Percentiles rank a stretch among this genome's conserved stretches.
Conservation (phyloP, 2,113 vertebrate species). For the Cervus canadensis region DNA sequence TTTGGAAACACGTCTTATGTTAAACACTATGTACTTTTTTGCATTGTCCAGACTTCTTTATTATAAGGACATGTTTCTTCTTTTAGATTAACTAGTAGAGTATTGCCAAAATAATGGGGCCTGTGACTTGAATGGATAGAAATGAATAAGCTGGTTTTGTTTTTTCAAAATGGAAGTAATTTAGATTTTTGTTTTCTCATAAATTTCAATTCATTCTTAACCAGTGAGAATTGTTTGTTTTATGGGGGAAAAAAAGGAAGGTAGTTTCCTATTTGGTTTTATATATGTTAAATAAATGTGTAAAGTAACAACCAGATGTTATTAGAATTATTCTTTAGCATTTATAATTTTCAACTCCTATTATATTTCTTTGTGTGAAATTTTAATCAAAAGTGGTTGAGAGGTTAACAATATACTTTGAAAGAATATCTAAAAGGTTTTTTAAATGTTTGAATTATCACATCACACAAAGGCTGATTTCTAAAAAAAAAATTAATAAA, state of each 20-base stretch:
- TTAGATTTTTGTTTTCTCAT: slow-evolving; percentile 48
- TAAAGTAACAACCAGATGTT: slow-evolving; percentile 69
- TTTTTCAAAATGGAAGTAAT: slow-evolving; percentile 67
- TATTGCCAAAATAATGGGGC: slow-evolving; percentile 71
- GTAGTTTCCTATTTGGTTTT: slow-evolving; percentile 48
- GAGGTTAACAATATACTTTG: slow-evolving; percentile 77
- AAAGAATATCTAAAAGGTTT: slow-evolving; percentile 77
- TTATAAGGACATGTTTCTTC: slow-evolving; percentile 66
- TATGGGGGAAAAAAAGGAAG: slow-evolving; percentile 14
- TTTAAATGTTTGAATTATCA: slow-evolving; percentile 77
- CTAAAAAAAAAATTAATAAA: slow-evolving; percentile 83
- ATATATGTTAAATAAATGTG: slow-evolving; percentile 71
- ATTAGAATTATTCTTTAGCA: slow-evolving; percentile 67
- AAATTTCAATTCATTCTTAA: slow-evolving; percentile 70
- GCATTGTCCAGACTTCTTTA: slow-evolving; percentile 59
- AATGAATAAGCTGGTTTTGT: slow-evolving; percentile 68
- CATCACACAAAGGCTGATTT: slow-evolving; percentile 81
- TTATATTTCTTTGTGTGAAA: slow-evolving; percentile 73
- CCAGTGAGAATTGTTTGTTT: slow-evolving; percentile 53
- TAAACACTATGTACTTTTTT: slow-evolving; percentile 77
- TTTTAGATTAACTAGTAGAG: slow-evolving; percentile 70
- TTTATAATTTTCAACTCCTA: slow-evolving; percentile 72
- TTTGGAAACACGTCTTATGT: slow-evolving; percentile 76
- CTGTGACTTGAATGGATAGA: slow-evolving; percentile 70
- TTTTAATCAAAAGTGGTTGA: slow-evolving; percentile 79